Base-by-base conservation (phyloP, 2,113 vertebrate species). In the Alosa alosa region DNA sequence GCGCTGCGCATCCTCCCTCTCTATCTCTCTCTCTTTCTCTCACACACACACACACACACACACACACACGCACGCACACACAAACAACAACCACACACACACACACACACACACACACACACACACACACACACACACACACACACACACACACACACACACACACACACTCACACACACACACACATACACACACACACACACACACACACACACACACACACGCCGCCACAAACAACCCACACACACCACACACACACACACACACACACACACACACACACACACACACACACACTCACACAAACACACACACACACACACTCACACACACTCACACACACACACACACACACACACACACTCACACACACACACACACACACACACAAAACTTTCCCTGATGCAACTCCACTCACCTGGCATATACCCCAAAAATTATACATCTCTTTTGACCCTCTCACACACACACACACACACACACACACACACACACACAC, bases 261-360 rank as follows among this genome's bases (percentile, higher is more conserved):
- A 81, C 83, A 72, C 45, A 15, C 84, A 78, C 47, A 83, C 68
- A 87, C 81, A 89, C 50, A 86, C 1, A 6, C 45, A 84, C 60
- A 86, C 81, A 87, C 6, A n/a, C 82, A 13, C 18, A 2, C 15
- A 60, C 55, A 50, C n/a, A n/a, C n/a, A n/a, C n/a, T n/a, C n/a
- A 22, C 52, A 15, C 81, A 87, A 3, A n/a, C 82, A 13, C 81
- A 87, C 6, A n/a, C 82, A 13, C 18, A 2, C 15, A 60, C 55
- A 2, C 55, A 17, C 55, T 1, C 55, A 17, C 1, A n/a, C n/a
- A n/a, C n/a, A n/a, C n/a, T n/a, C n/a, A n/a, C n/a, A n/a, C n/a
- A n/a, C n/a, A n/a, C n/a, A n/a, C n/a, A n/a, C n/a, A n/a, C n/a
- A n/a, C n/a, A n/a, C n/a, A n/a, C n/a, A n/a, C n/a, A 82, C 55